A percentile compares a stretch with the other conserved stretches of the same genome.
phyloP scores from a whole-genome alignment of 2,888 invertebrate species.

The Hedychridium roseum region DNA sequence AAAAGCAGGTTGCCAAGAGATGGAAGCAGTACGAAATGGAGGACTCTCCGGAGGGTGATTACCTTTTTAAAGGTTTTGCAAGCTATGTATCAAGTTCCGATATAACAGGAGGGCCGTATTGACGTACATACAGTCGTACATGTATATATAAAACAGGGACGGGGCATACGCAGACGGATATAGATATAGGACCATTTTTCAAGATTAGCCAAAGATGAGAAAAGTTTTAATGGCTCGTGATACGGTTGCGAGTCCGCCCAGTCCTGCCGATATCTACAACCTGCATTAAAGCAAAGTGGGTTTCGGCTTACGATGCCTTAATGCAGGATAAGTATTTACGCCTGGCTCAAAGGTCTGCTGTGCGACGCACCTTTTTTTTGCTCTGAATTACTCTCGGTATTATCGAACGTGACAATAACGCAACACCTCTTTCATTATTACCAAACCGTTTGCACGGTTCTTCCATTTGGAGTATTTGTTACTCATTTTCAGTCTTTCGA shows the following conservation, averaged over 20 bases:
- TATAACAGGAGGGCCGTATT: too few relatives aligned
- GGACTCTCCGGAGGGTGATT: constrained; percentile 35
- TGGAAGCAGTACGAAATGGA: constrained; percentile 27
- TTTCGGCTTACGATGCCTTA: constrained; percentile 26
- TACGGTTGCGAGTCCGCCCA: constrained; percentile 27
- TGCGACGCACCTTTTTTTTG: neutral
- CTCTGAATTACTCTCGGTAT: neutral
- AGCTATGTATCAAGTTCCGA: constrained; percentile 16
- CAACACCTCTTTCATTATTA: neutral
- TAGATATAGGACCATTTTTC: constrained; percentile 49
- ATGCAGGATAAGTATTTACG: constrained; percentile 23
- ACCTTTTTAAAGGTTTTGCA: constrained; percentile 19
- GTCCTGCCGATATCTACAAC: constrained; percentile 21
- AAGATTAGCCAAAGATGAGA: constrained; percentile 62
- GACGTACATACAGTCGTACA: too few relatives aligned
- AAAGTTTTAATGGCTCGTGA: constrained; percentile 60
- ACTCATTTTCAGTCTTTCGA: too few relatives aligned
- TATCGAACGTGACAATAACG: neutral
- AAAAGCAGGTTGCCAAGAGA: too few relatives aligned
- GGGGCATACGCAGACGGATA: constrained; percentile 4
- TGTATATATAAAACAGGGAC: too few relatives aligned
- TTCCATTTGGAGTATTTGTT: too few relatives aligned
- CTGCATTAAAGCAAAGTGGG: constrained; percentile 40
- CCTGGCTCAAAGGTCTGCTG: constrained; percentile 6
- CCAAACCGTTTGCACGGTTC: too few relatives aligned